phyloP scores from a whole-genome alignment of 1,140 invertebrate species.

The Drosophila sp. region DNA sequence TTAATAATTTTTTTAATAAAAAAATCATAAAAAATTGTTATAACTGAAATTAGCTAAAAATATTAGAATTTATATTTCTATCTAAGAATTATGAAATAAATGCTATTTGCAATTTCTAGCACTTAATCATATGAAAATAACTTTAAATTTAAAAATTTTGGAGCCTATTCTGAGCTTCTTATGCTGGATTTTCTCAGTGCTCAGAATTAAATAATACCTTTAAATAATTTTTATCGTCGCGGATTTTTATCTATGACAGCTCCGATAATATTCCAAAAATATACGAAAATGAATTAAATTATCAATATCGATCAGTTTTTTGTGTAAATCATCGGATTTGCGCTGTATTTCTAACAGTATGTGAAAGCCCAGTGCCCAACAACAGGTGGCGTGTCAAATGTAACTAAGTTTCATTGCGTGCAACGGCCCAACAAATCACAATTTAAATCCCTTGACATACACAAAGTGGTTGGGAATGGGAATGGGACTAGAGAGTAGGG shows the following conservation, averaged over 20 bases:
- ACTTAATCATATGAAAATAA: too few species aligned
- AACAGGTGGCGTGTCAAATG: conserved; percentile 46
- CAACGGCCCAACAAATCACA: conserved; percentile 56
- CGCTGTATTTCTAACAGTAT: conserved; percentile 19
- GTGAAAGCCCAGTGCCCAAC: conserved; percentile 10
- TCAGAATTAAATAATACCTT: conserved; percentile 1
- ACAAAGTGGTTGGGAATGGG: not conserved
- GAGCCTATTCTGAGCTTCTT: not conserved
- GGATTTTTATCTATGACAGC: conserved; percentile 12
- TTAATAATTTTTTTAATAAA: too few species aligned
- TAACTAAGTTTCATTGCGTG: conserved; percentile 49
- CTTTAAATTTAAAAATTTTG: too few species aligned
- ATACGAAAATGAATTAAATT: conserved; percentile 6
- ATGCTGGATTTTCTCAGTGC: not conserved
- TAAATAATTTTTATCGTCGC: not conserved
- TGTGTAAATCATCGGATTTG: conserved; percentile 4
- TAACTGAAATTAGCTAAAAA: too few species aligned
- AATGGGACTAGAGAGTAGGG: not conserved
- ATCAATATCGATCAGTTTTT: conserved; percentile 32
- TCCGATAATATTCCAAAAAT: conserved; percentile 21
- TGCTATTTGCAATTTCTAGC: too few species aligned
- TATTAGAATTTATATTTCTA: too few species aligned
- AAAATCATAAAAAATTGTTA: too few species aligned
- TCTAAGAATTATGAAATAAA: too few species aligned
- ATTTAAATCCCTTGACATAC: not conserved